These are phyloP conservation scores for Hippolais icterina DNA, from an alignment of 2,113 vertebrate genomes.

Conservation along the genomic window DNA sequence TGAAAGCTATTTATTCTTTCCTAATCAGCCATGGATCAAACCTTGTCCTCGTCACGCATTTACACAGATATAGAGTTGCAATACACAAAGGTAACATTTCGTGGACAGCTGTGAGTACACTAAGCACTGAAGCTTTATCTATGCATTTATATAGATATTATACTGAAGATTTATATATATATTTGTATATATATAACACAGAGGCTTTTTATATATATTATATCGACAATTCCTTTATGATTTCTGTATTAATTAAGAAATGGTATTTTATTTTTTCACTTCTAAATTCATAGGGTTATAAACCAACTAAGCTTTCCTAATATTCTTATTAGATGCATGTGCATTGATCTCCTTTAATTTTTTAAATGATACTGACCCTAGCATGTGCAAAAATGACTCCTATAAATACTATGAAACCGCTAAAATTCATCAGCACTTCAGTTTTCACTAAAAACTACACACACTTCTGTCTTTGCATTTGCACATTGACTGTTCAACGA, in stretches of 20 bases:
- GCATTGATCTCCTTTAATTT: background rate
- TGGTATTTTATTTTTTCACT: background rate
- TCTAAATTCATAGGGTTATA: background rate
- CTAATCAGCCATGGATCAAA: background rate
- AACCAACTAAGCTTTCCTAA: background rate
- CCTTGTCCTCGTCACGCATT: background rate
- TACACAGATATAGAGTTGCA: background rate
- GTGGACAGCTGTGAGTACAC: background rate
- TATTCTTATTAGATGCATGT: background rate
- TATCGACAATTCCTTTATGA: background rate
- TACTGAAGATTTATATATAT: background rate
- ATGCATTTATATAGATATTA: background rate
- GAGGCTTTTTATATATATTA: background rate
- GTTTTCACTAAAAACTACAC: background rate
- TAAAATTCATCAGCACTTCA: conserved; percentile 3
- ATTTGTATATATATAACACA: background rate
- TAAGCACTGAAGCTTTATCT: background rate
- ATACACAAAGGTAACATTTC: background rate
- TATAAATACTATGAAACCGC: background rate
- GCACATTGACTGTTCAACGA: background rate
- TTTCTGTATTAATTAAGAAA: background rate
- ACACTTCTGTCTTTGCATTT: background rate
- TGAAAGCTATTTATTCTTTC: background rate
- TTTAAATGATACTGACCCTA: background rate
- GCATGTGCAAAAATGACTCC: background rate